Evolutionary conservation across 2,113 vertebrate genomes (phyloP), one percentile per base, ranked within the genome.

Genomic region (Oryzias curvinotus): DNA sequence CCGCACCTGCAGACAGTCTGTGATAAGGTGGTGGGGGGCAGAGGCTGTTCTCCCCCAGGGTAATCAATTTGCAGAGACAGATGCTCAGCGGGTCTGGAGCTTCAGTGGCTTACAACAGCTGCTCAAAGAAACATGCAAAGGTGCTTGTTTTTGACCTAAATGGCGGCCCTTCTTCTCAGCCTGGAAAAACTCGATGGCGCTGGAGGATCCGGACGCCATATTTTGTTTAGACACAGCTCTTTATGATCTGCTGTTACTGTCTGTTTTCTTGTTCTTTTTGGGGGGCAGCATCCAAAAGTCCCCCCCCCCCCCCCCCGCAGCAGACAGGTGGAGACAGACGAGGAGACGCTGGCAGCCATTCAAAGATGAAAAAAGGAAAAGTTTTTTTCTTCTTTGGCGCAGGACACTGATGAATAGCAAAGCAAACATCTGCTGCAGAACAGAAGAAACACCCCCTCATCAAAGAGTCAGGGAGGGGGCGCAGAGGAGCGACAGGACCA

Each of bases 1-100:
- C 80, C 75, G 71, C 87, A 86, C 80, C 85, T 89, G 87, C 73
- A 77, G 81, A 85, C 80, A 51, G 77, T 77, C 54, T 79, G 70
- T 65, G 68, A 36, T 36, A 3, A 12, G 36, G 25, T 13, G 44
- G 26, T 54, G 72, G 44, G 65, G 60, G 65, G 65, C 62, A 18
- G 62, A 65, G 77, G n/a, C 67, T 69, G 75, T 56, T 54, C 70
- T 71, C 81, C 88, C 82, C 88, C 72, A 71, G 85, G 85, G 87
- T 89, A 90, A 89, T 91, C 82, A 88, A 67, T 87, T 90, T 89
- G 81, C 81, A 78, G 66, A 78, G 74, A 67, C 88, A 89, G 87
- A 86, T 88, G 86, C 87, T 85, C 84, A 47, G 77, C 54, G 63
- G 80, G 78, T 73, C 50, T n/a, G 63, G 76, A 71, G 80, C 76